Percentiles rank a stretch among this genome's conserved stretches.
Conservation (phyloP, 2,888 invertebrate genomes). For the Spisula solida region DNA sequence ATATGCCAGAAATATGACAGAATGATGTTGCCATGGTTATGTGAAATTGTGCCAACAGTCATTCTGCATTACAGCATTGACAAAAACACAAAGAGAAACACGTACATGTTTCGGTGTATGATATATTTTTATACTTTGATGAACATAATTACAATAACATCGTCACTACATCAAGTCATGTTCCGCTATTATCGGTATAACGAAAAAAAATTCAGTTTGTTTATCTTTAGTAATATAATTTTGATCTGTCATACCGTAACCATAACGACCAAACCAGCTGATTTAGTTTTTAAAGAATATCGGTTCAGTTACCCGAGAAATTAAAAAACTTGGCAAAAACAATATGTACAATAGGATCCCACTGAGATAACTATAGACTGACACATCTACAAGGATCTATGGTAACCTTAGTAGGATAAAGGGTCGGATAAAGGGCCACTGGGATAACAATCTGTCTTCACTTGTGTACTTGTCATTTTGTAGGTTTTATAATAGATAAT, state of each 20-base stretch:
- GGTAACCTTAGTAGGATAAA: neutral
- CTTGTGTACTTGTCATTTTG: too few relatives aligned
- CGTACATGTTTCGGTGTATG: neutral
- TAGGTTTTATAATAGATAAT: too few relatives aligned
- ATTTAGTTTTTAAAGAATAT: neutral
- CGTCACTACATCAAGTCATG: neutral
- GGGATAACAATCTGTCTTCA: neutral
- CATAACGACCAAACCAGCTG: conserved; percentile 9
- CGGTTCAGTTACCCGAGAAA: neutral
- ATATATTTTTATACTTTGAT: conserved; percentile 16
- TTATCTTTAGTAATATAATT: too few relatives aligned
- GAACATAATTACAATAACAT: conserved; percentile 11
- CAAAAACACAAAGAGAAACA: neutral
- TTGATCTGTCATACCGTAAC: neutral
- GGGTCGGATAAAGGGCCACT: neutral
- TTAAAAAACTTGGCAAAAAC: neutral
- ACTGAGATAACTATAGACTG: neutral
- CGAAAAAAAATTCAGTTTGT: too few relatives aligned
- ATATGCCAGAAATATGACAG: conserved; percentile 43
- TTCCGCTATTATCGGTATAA: neutral
- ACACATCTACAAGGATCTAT: neutral
- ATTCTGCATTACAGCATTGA: conserved; percentile 8
- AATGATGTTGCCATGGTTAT: conserved; percentile 33
- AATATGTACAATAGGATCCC: neutral
- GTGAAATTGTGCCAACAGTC: conserved; percentile 21